phyloP scores from a whole-genome alignment of 64 coral and sea anemone species.

The Montipora foliosa region DNA sequence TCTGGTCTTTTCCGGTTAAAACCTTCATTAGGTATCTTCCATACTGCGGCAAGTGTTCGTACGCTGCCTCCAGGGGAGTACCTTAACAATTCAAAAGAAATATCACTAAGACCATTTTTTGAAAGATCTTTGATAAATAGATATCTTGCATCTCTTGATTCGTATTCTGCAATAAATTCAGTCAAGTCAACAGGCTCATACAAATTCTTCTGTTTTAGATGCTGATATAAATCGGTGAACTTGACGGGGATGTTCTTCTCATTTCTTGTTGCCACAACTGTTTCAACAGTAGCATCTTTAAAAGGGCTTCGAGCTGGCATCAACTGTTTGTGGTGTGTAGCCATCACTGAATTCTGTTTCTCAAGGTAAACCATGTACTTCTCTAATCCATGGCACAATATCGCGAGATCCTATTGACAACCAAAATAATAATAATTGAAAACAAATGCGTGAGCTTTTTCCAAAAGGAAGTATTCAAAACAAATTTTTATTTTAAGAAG shows the following conservation, averaged over 20 bases:
- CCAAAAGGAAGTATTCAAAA: too few species aligned
- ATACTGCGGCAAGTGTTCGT: conserved; percentile 11
- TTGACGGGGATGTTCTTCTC: too few species aligned
- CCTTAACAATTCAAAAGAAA: conserved; percentile 43
- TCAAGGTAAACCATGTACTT: conserved; percentile 40
- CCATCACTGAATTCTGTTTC: conserved; percentile 42
- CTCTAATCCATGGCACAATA: background rate
- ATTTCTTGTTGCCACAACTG: too few species aligned
- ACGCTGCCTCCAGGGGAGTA: conserved; percentile 33
- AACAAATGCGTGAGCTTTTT: too few species aligned
- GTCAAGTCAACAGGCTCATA: conserved; percentile 37
- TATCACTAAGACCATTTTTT: conserved; percentile 27
- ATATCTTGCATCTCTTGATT: conserved; percentile 28
- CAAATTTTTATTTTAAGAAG: background rate
- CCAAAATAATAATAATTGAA: background rate
- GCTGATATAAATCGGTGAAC: conserved; percentile 11
- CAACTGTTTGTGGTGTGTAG: conserved; percentile 9
- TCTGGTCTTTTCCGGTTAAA: conserved; percentile 19
- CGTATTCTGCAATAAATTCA: conserved; percentile 35
- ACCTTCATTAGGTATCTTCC: conserved; percentile 46
- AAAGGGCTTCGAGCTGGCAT: too few species aligned
- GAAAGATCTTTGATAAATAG: conserved; percentile 20
- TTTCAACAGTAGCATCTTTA: too few species aligned
- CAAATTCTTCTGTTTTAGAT: background rate
- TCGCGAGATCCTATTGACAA: too few species aligned